Evolutionary conservation across 2,797 vertebrate genomes (phyloP).

Genomic region (Craterocephalus amniculus): DNA sequence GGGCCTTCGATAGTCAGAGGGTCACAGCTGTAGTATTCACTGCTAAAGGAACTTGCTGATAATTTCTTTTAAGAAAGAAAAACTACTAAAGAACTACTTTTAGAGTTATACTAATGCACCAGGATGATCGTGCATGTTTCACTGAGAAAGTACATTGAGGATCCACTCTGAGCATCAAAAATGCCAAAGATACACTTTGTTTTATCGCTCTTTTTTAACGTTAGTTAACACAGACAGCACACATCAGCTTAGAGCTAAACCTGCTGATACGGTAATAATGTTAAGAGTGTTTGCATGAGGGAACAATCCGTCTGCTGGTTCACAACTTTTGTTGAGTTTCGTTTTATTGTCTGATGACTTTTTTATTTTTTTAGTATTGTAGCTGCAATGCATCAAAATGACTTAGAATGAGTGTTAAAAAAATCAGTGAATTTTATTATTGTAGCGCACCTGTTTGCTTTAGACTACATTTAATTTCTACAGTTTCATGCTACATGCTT

Average conservation of each 20-base stretch:
- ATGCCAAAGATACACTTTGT: not conserved
- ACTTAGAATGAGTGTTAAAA: not conserved
- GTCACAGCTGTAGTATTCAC: slow-evolving; percentile 3
- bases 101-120: slow-evolving; percentile 5
- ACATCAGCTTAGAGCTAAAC: not conserved
- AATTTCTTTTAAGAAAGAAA: not conserved
- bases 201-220: not conserved
- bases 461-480: not conserved
- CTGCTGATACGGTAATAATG: not conserved
- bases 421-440: not conserved
- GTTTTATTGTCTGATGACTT: not conserved
- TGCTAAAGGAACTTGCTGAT: slow-evolving; percentile 12
- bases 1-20: slow-evolving; percentile 21
- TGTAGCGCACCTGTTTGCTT: not conserved
- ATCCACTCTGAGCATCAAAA: not conserved
- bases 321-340: not conserved
- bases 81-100: not conserved
- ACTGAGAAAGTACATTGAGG: not conserved
- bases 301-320: not conserved
- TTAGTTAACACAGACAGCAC: not conserved
- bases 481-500: slow-evolving; percentile 3
- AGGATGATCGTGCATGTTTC: not conserved
- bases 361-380: slow-evolving; percentile 2
- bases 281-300: not conserved
- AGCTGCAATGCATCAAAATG: not conserved